Evolutionary conservation across 2,797 vertebrate species (phyloP), one percentile per base, ranked within the genome.

Genomic region (Malurus splendens): DNA sequence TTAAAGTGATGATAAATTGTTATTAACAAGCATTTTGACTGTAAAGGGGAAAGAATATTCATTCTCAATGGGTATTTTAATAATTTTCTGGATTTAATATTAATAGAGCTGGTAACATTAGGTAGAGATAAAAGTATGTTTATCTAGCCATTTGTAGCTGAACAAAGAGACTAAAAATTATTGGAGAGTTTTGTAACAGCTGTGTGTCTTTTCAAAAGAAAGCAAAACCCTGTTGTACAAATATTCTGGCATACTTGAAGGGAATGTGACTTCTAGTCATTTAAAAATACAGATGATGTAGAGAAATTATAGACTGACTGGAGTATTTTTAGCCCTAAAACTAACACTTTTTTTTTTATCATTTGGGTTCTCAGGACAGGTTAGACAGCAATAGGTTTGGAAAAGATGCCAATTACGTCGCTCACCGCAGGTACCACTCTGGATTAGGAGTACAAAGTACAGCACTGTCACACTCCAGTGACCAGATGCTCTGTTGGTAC

Each of bases 401-500:
- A 88, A 93, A 78, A 59, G 79, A 68, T 65, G 65, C 44, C 75
- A 90, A 55, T 12, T 87, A 80, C 57, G 52, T 73, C 36, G 11
- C 55, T 94, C 83, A 19, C 76, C 75, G 76, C 61, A 94, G 92
- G 87, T 82, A 72, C 23, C 42, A 48, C n/a, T 89, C 55, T 90
- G 65, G 74, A 62, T 79, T 50, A 93, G 81, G 77, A 95, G 38
- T 41, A 87, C 82, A 92, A 92, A 95, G 75, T 39, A 71, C 15
- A 45, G 70, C 66, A 54, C 88, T 95, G 90, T 92, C 95, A 81
- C 92, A 96, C 92, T 96, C 95, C 97, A 96, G 93, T 95, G 95
- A 97, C 97, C 98, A 98, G 97, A 97, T 98, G 97, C 97, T 97
- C 93, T 97, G 97, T 82, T 97, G 95, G 91, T 97, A 94, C 87